These are phyloP conservation scores for Hephaestus fuliginosus DNA, from an alignment of 2,797 vertebrate species.

Conservation along the genomic window DNA sequence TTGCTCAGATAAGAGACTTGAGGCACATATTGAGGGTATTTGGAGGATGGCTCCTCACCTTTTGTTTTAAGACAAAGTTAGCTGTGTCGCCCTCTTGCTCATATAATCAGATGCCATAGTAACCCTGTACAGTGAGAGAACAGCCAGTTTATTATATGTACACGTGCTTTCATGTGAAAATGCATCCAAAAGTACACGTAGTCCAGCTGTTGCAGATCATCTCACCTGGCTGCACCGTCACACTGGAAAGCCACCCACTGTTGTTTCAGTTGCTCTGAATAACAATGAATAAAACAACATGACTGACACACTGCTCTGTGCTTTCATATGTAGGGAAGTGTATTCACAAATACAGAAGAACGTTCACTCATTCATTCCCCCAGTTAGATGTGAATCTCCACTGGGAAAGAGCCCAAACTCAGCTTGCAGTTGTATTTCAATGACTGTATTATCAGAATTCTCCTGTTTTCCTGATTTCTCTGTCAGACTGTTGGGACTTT, in stretches of 20 bases:
- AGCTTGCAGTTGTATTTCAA: background rate
- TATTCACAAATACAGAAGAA: background rate
- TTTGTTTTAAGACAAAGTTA: background rate
- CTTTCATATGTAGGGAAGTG: background rate
- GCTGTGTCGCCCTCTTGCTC: background rate
- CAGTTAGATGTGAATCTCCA: background rate
- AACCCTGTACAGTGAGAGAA: background rate
- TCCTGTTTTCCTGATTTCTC: background rate
- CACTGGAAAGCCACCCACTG: background rate
- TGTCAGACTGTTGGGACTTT: background rate
- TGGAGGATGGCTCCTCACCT: background rate
- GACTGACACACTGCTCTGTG: background rate
- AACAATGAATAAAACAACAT: conserved; percentile 21
- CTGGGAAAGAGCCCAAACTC: background rate
- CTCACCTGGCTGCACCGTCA: background rate
- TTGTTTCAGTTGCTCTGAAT: conserved; percentile 6
- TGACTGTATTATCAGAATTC: background rate
- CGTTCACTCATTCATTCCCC: background rate
- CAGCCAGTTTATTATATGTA: background rate
- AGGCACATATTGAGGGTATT: background rate
- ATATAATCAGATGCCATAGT: background rate
- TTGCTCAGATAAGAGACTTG: no score
- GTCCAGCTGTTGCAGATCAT: background rate
- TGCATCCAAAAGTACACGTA: background rate
- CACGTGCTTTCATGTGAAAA: background rate